Conservation (phyloP, 2,888 invertebrate genomes). For the Tenthredo mesomela region DNA sequence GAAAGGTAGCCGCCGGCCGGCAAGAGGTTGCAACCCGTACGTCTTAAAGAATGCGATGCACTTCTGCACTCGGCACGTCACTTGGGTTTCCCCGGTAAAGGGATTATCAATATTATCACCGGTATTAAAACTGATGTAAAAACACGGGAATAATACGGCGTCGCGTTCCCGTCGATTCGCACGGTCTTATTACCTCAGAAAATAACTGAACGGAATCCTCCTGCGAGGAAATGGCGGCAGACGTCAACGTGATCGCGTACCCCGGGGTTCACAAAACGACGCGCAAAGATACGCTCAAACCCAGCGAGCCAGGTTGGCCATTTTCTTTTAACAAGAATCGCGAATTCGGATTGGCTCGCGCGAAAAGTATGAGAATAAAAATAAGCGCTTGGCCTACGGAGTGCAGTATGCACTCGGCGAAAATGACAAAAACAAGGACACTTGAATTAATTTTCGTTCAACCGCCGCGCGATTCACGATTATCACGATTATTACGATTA, state of each 20-base stretch:
- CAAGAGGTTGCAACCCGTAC: slow-evolving; percentile 61
- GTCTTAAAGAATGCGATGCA: slow-evolving; percentile 63
- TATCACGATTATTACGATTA: too few species aligned
- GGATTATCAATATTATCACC: slow-evolving; percentile 8
- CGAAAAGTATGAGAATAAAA: slow-evolving; percentile 61
- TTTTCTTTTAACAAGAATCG: slow-evolving; percentile 72
- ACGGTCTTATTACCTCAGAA: slow-evolving; percentile 56
- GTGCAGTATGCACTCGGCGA: slow-evolving; percentile 60
- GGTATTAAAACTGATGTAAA: background rate
- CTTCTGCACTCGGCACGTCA: slow-evolving; percentile 62
- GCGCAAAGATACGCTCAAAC: slow-evolving; percentile 87
- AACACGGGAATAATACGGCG: background rate
- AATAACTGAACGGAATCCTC: slow-evolving; percentile 63
- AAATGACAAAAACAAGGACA: slow-evolving; percentile 58
- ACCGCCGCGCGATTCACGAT: background rate
- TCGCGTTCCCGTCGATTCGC: slow-evolving; percentile 11
- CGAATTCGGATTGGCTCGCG: slow-evolving; percentile 73
- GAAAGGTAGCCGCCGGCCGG: slow-evolving; percentile 65
- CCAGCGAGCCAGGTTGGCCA: slow-evolving; percentile 71
- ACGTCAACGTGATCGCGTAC: slow-evolving; percentile 85
- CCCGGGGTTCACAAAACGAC: slow-evolving; percentile 89
- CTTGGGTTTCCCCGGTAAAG: slow-evolving; percentile 53
- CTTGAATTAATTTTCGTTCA: slow-evolving; percentile 7
- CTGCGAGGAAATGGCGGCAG: slow-evolving; percentile 84
- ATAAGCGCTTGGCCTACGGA: slow-evolving; percentile 42